Evolutionary conservation across 1,140 invertebrate genomes (phyloP), one percentile per base, ranked within the genome.

Genomic region (Argopecten irradians): DNA sequence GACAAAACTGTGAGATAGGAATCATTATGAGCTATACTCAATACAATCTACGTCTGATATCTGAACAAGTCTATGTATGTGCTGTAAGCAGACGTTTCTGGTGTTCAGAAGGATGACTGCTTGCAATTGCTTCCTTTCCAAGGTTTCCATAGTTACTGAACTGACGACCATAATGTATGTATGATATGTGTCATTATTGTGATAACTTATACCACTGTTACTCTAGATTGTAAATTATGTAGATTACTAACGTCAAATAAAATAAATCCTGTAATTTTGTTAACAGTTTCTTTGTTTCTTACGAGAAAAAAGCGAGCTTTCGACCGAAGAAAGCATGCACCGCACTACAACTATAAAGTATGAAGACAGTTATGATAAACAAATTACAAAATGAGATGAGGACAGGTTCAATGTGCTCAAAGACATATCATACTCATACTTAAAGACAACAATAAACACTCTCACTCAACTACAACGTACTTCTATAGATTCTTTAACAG

Each of bases 191-290:
- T 71, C 28, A 71, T 71, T n/a, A 71, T 71, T 71, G 55, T 71
- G 55, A 71, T 71, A 71, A 71, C 55, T 71, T 71, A 28, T 71
- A 71, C 55, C 55, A 71, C 22, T 71, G 55, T 71, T 71, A 46
- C n/a, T 71, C 55, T 71, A 71, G 55, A 71, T 71, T 71, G 55
- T 71, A 71, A 71, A 71, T 71, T 71, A 71, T 71, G 55, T 71
- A 71, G 55, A 71, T 71, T 71, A 71, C 55, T 71, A 71, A 71
- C 55, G n/a, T 71, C n/a, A 55, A 71, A 71, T 71, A 71, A 71
- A 71, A 71, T n/a, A 71, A 71, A 71, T 71, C 55, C 55, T 71
- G 55, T 71, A 71, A 71, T 71, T 71, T 71, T 71, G 8, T 16
- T n/a, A 71, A 71, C 22, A 71, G 55, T 71, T 71, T 71, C n/a